Base-by-base conservation (phyloP, 2,888 invertebrate species). In the Protodeltote pygarga region DNA sequence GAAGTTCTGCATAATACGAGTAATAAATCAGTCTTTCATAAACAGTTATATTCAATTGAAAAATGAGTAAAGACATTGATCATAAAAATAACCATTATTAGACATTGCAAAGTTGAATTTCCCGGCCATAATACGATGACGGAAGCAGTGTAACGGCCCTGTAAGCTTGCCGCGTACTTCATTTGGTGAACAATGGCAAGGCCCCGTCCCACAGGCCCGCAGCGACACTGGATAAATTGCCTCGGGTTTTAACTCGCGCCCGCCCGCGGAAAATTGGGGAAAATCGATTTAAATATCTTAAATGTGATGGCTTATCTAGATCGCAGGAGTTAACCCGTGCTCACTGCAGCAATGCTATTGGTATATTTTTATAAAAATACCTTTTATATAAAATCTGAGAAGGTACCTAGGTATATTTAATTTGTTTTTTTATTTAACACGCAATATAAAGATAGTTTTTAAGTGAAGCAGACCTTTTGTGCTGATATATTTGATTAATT, bases 271-370 rank as follows among this genome's bases (percentile, higher is more conserved):
- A 91, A 92, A 92, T 89, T 89, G 89, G 87, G 84, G 85, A 83
- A 90, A 92, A 91, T 92, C 91, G 89, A 92, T 92, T 92, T 92
- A 90, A 90, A 91, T 89, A 89, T 89, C 89, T 89, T 83, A 78
- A 90, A 90, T 89, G 89, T 89, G 87, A 87, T 75, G 78, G 80
- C 85, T 89, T 89, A 90, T 91, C 90, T 84, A 59, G 86, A 89
- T 89, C 79, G 76, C 48, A 73, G 71, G 71, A 81, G 77, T 79
- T 81, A 81, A 81, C 80, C 79, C 73, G 66, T 70, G 65, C 53
- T 74, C 69, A 57, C 59, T 60, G 37, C 60, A 60, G 62, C 61
- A 45, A 49, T 60, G 49, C 61, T 54, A 66, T 51, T 42, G 62
- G n/a, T n/a, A 66, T 59, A 67, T 71, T 70, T 59, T 44, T 66